Evolutionary conservation across 2,797 vertebrate genomes (phyloP), one percentile per base, ranked within the genome.

Genomic region (Melanotaenia trifasciata): DNA sequence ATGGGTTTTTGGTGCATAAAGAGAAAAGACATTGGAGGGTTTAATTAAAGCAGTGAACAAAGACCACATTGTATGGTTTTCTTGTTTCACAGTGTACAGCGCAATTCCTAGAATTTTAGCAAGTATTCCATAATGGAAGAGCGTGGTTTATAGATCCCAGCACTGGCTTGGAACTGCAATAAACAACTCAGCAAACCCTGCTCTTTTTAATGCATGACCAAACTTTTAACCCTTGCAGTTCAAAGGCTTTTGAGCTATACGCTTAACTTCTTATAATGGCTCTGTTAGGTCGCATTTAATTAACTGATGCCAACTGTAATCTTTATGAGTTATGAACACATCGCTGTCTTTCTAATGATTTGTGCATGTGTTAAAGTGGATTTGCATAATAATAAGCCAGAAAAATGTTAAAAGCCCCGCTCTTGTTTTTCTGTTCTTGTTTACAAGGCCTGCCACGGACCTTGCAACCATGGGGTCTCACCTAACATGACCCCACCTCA

Each of bases 11-110:
- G 84, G 92, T 91, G 87, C 80, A 78, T 90, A 86, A 90, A 74
- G 30, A 56, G 58, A 64, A 73, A 78, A 63, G 35, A 79, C 76
- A 47, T 84, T 70, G 77, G 70, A 71, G 81, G 76, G 38, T 90
- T 92, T 90, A 86, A 89, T 93, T 90, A 87, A 91, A 88, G 66
- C 79, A 87, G 80, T 75, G 83, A 91, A 93, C 88, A 94, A 92
- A 91, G 86, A 79, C 75, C 88, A 91, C 90, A 92, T 90, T 93
- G 71, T 92, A 69, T 61, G 70, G 47, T 70, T 80, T 67, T 85
- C 56, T 78, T 24, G 64, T 86, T 87, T 73, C 80, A 67, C 67
- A 73, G 80, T 68, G 80, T 11, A 18, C 58, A 32, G 59, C 35
- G 38, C 67, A 12, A 79, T 91, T 91, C 90, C 76, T 80, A 84